Evolutionary conservation across 2,888 invertebrate genomes (phyloP), one percentile per base, ranked within the genome.

Genomic region (Apodemia mormo): DNA sequence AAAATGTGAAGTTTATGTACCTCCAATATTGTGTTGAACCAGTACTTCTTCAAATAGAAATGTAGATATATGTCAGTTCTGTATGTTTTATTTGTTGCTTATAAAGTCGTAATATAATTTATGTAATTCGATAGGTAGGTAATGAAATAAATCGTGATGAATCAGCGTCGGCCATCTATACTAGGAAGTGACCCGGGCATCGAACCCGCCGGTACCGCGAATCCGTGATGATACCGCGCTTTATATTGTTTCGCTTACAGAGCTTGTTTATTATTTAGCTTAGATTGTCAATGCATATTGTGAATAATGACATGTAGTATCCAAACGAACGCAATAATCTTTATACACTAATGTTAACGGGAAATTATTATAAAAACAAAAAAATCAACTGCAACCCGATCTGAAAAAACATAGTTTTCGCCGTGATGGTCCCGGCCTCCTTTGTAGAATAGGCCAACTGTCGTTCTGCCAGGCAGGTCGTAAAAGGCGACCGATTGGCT

Each of bases 121-220:
- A 74, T 74, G 78, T 76, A 76, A 79, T 74, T 71, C 71, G 76
- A 78, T 76, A 79, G 76, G 69, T 76, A 79, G 76, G 69, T 72
- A 76, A 76, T 72, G 77, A 76, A 74, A 73, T 75, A 72, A 75
- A 70, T 76, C 75, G 77, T 74, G 76, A 71, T 70, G 75, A 77
- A 78, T 79, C 78, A 76, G 72, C 73, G 65, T 70, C 72, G 73
- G 72, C 73, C 73, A 70, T 73, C 85, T 88, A 81, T 87, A 86
- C 82, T 85, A 82, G 90, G 90, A 88, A 89, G 87, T 79, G 77
- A 68, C 64, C 66, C 79, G 90, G 88, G 80, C 87, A 78, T 84
- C 84, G 90, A 89, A 86, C 88, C 79, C 83, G 75, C 14, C 79
- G 73, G 74, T 80, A 84, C 83, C 77, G 80, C 82, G 88, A 87